Evolutionary conservation across 2,113 vertebrate species (phyloP).

Genomic region (Rhinolophus sinicus): DNA sequence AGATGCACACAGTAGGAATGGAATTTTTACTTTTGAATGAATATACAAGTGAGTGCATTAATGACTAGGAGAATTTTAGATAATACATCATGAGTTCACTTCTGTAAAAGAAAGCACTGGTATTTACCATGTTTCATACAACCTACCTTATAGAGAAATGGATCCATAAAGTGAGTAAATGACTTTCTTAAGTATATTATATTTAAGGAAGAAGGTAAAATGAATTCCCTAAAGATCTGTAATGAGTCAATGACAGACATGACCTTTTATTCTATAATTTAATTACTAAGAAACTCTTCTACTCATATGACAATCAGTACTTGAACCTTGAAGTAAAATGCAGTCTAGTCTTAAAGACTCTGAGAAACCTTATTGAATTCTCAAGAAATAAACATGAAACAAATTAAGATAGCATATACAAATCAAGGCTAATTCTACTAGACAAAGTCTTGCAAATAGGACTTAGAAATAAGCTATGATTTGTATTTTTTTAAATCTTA

Average conservation of each 20-base stretch:
- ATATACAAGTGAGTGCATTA: background rate
- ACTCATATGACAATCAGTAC: constrained; percentile 25
- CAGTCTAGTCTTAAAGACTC: background rate
- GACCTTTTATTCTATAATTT: constrained; percentile 39
- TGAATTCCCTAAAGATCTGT: background rate
- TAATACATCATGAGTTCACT: background rate
- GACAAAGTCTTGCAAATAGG: too few species aligned
- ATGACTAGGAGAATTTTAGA: background rate
- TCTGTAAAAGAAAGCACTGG: background rate
- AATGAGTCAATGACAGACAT: constrained; percentile 33
- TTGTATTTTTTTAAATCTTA: background rate
- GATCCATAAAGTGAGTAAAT: background rate
- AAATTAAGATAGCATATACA: background rate
- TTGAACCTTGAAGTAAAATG: constrained; percentile 41
- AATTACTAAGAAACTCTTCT: constrained; percentile 28
- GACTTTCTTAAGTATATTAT: background rate
- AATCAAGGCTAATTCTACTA: constrained; percentile 1
- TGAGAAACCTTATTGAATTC: constrained; percentile 14
- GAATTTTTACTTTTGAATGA: background rate
- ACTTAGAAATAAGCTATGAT: background rate
- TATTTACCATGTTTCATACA: background rate
- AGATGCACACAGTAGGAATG: background rate
- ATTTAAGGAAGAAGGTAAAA: background rate
- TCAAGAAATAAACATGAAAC: background rate
- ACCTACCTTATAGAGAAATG: background rate